These are phyloP conservation scores for Drosophila tsacasi DNA, from an alignment of 1,140 invertebrate genomes.

Conservation along the genomic window DNA sequence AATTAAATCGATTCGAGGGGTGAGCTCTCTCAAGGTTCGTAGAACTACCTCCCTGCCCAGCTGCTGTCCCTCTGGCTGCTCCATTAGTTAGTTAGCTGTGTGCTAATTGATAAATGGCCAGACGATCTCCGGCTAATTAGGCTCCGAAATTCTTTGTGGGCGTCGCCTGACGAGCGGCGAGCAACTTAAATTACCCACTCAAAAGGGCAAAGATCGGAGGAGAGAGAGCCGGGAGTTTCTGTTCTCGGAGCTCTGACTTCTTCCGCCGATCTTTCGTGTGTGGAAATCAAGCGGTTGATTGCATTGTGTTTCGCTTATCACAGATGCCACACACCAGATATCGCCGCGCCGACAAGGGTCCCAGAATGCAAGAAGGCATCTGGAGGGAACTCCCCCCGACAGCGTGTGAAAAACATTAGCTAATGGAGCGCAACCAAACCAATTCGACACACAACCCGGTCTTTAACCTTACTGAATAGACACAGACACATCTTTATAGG, in stretches of 20 bases:
- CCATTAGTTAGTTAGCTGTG: constrained; percentile 50
- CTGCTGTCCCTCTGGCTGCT: constrained; percentile 5
- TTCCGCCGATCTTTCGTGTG: constrained; percentile 17
- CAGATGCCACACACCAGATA: constrained; percentile 59
- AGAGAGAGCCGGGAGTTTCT: constrained; percentile 12
- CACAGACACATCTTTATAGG: constrained; percentile 12
- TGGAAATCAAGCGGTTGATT: constrained; percentile 54
- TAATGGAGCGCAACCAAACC: constrained; percentile 41
- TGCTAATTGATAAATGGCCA: constrained; percentile 72
- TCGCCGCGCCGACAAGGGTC: constrained; percentile 13
- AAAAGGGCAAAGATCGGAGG: constrained; percentile 36
- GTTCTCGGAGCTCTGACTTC: constrained; percentile 9
- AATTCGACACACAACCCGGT: constrained; percentile 31
- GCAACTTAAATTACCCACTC: constrained; percentile 67
- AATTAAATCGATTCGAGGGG: constrained; percentile 33
- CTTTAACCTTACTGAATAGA: constrained; percentile 15
- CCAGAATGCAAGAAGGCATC: constrained; percentile 24
- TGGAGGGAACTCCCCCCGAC: constrained; percentile 16
- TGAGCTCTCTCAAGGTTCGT: constrained; percentile 12
- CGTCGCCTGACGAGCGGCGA: constrained; percentile 47
- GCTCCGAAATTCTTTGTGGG: constrained; percentile 53
- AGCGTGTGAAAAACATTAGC: constrained; percentile 50
- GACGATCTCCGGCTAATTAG: constrained; percentile 65
- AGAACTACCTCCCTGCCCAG: constrained; percentile 30
- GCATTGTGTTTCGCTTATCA: constrained; percentile 58